phyloP scores from a whole-genome alignment of 2,888 invertebrate species.

The Buathra laborator region DNA sequence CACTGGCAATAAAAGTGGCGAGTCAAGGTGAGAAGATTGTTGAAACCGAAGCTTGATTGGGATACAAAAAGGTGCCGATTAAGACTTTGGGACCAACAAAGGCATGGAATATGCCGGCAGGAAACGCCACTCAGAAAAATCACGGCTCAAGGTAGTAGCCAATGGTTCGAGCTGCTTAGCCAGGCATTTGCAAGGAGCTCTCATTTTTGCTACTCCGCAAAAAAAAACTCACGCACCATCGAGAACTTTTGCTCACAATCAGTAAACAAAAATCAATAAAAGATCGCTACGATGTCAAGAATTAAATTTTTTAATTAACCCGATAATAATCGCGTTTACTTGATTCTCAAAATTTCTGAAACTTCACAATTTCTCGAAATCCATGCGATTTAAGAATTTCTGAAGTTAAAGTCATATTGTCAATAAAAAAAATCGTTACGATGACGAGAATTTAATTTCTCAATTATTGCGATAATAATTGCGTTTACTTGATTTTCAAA shows the following conservation, averaged over 20 bases:
- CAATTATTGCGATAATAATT: not conserved
- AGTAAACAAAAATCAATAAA: not conserved
- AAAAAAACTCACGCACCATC: not conserved
- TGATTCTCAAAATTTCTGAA: not conserved
- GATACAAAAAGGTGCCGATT: constrained; percentile 84
- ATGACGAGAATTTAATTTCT: not conserved
- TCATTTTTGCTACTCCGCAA: not conserved
- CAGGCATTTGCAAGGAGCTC: constrained; percentile 47
- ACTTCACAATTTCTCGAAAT: not conserved
- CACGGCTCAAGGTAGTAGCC: constrained; percentile 82
- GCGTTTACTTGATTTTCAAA: not conserved
- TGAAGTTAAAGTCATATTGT: too few species aligned
- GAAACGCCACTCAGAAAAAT: constrained; percentile 84
- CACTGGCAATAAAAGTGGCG: constrained; percentile 64
- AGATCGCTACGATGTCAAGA: not conserved
- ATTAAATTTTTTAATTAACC: not conserved
- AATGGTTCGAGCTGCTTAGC: constrained; percentile 55
- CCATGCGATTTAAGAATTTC: not conserved
- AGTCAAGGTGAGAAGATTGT: constrained; percentile 83
- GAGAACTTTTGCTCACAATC: too few species aligned
- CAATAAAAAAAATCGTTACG: too few species aligned
- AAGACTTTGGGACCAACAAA: constrained; percentile 79
- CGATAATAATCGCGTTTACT: not conserved
- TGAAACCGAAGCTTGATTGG: constrained; percentile 84
- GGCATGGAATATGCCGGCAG: constrained; percentile 77